Evolutionary conservation across 1,140 invertebrate species (phyloP).

Genomic region (Drosophila erecta): DNA sequence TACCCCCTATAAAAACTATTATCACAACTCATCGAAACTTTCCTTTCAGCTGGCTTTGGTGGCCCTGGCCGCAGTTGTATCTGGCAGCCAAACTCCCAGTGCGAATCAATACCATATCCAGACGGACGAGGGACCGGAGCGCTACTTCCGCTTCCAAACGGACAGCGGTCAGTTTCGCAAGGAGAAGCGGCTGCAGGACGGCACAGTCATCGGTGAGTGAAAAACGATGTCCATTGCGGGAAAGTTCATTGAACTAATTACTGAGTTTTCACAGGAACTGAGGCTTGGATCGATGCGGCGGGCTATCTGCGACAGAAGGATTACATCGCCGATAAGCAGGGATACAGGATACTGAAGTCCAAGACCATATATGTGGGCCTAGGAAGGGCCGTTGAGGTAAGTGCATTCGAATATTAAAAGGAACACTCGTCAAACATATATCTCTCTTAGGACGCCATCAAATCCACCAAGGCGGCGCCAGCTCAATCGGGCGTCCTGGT

Average conservation of each 20-base stretch:
- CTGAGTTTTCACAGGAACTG: slow-evolving; percentile 86
- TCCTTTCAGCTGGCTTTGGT: slow-evolving; percentile 66
- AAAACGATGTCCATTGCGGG: neutral
- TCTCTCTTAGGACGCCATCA: slow-evolving; percentile 86
- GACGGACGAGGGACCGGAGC: slow-evolving; percentile 94
- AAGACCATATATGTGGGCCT: slow-evolving; percentile 92
- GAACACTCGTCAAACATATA: too few species aligned
- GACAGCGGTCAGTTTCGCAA: slow-evolving; percentile 94
- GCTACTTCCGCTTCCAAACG: slow-evolving; percentile 94
- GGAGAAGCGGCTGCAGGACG: slow-evolving; percentile 93
- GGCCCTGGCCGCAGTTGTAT: slow-evolving; percentile 54
- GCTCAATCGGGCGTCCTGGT: slow-evolving; percentile 88
- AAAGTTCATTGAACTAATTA: neutral
- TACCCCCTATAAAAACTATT: slow-evolving; percentile 6
- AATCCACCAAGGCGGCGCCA: slow-evolving; percentile 89
- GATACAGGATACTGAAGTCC: slow-evolving; percentile 92
- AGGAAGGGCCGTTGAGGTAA: slow-evolving; percentile 87
- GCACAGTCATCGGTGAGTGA: slow-evolving; percentile 89
- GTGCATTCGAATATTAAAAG: too few species aligned
- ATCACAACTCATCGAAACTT: slow-evolving; percentile 31
- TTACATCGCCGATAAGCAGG: slow-evolving; percentile 93
- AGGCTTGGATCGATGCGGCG: slow-evolving; percentile 93
- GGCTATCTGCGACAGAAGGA: slow-evolving; percentile 92
- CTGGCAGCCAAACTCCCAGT: slow-evolving; percentile 56
- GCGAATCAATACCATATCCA: slow-evolving; percentile 93